These are phyloP conservation scores for Cardiocondyla obscurior DNA, from an alignment of 1,140 invertebrate genomes.

Conservation along the genomic window DNA sequence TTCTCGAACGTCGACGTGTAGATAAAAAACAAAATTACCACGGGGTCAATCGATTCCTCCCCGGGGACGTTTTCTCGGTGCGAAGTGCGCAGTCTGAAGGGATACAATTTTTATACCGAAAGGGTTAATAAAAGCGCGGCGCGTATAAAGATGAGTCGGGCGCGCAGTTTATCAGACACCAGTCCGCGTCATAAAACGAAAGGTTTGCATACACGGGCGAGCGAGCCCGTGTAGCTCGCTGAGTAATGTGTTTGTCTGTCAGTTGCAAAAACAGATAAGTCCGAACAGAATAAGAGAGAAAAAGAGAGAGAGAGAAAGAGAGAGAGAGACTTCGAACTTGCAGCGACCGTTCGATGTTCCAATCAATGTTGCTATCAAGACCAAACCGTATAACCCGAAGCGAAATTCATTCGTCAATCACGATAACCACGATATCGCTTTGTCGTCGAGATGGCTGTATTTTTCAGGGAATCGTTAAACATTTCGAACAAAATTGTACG, in stretches of 20 bases:
- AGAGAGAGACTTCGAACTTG: conserved; percentile 19
- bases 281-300: neutral
- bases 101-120: conserved; percentile 18
- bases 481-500: neutral
- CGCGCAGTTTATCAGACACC: conserved; percentile 23
- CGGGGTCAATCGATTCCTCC: neutral
- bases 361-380: neutral
- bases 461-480: neutral
- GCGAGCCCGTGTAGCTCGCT: neutral
- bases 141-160: neutral
- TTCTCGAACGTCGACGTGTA: neutral
- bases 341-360: neutral
- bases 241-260: conserved; percentile 51
- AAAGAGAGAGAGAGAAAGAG: neutral
- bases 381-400: neutral
- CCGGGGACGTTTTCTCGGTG: neutral
- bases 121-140: conserved; percentile 30
- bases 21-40: neutral
- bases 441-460: neutral
- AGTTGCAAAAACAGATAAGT: conserved; percentile 20
- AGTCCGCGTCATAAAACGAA: conserved; percentile 29
- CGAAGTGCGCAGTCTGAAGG: too few species aligned
- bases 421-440: neutral
- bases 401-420: conserved; percentile 3
- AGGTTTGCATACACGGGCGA: neutral